A percentile compares a stretch with the other conserved stretches of the same genome.
These are phyloP conservation scores for Microcebus lehilahytsara DNA, from an alignment of 2,113 vertebrate species.

Conservation along the genomic window DNA sequence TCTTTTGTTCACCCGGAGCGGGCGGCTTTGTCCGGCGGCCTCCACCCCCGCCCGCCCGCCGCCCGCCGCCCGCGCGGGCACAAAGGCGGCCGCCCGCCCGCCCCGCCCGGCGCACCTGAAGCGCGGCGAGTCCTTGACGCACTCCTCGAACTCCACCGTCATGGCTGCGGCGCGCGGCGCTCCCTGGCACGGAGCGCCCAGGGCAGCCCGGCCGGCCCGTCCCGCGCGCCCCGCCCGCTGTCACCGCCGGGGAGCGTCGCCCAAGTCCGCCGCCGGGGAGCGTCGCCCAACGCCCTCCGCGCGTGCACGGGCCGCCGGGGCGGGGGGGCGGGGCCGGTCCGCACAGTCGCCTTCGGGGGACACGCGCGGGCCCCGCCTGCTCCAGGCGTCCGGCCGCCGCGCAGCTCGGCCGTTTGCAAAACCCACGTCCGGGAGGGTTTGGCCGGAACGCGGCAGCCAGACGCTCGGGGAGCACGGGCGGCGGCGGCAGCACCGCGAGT, in stretches of 20 bases:
- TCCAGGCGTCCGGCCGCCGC: neutral
- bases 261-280: conserved; percentile 43
- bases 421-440: neutral
- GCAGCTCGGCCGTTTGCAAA: neutral
- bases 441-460: neutral
- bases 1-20: neutral
- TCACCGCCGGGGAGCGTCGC: conserved; percentile 57
- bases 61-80: neutral
- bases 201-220: conserved; percentile 49
- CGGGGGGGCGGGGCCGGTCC: no score
- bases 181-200: conserved; percentile 50
- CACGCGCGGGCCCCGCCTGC: neutral
- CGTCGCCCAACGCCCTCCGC: neutral
- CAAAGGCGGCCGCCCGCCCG: conserved; percentile 17
- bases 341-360: neutral
- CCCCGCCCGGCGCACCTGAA: conserved; percentile 80
- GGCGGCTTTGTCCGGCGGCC: conserved; percentile 44
- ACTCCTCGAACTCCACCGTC: conserved; percentile 89
- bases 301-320: neutral
- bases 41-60: neutral
- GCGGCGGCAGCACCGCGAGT: neutral
- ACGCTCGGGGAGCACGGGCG: neutral
- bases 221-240: conserved; percentile 62
- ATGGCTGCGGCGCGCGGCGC: conserved; percentile 77
- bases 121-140: conserved; percentile 87